Evolutionary conservation across 2,888 invertebrate species (phyloP).

Genomic region (Athalia rosae): DNA sequence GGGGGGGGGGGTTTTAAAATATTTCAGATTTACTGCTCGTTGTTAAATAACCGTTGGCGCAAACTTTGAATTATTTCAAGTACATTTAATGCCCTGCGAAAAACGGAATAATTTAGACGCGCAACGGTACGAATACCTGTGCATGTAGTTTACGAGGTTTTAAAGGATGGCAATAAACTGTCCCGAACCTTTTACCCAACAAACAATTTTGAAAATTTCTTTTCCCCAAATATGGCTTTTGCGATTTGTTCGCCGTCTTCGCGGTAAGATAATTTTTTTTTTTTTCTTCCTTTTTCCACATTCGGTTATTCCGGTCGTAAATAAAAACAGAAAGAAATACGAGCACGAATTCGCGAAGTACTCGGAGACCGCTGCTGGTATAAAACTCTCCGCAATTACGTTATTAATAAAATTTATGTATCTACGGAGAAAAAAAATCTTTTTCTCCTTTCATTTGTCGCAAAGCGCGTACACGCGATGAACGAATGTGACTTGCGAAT

Average conservation of each 20-base stretch:
- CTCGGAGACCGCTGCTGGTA: too few relatives aligned
- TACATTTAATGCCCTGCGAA: not conserved
- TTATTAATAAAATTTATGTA: too few relatives aligned
- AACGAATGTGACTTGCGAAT: too few relatives aligned
- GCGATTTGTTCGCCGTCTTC: not conserved
- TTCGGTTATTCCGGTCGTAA: not conserved
- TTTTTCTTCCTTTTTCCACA: not conserved
- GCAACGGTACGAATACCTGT: not conserved
- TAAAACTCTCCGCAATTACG: too few relatives aligned
- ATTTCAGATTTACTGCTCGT: not conserved
- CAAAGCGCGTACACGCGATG: too few relatives aligned
- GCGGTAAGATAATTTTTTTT: not conserved
- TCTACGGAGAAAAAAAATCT: too few relatives aligned
- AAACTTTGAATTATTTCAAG: slow-evolving; percentile 4
- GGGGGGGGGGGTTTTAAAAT: not conserved
- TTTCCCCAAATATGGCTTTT: too few relatives aligned
- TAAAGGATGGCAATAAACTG: slow-evolving; percentile 24
- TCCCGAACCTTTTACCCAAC: slow-evolving; percentile 13
- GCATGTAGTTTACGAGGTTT: slow-evolving; percentile 24
- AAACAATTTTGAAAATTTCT: too few relatives aligned
- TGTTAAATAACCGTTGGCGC: not conserved
- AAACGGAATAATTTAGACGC: not conserved
- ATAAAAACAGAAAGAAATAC: too few relatives aligned
- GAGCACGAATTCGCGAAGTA: too few relatives aligned
- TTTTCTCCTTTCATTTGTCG: too few relatives aligned